These are phyloP conservation scores for Parasteatoda tepidariorum DNA, from an alignment of 1,140 invertebrate genomes.

Conservation along the genomic window DNA sequence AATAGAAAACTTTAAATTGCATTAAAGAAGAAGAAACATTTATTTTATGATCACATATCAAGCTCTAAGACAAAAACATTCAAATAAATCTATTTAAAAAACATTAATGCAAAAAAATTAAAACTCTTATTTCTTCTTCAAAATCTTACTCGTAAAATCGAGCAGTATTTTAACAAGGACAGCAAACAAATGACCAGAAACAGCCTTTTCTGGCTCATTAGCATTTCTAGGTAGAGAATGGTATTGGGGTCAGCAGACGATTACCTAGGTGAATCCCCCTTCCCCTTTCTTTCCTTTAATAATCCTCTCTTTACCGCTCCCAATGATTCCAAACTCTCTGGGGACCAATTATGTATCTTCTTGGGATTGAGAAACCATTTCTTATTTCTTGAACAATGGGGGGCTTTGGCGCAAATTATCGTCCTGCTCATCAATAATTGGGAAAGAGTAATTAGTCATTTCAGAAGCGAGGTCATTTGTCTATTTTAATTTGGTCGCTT, in stretches of 20 bases:
- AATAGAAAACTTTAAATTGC: no score
- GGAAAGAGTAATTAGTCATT: conserved; percentile 52
- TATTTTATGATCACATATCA: no score
- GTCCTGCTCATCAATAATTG: conserved; percentile 43
- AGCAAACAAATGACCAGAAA: not conserved
- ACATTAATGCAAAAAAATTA: no score
- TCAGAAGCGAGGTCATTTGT: conserved; percentile 20
- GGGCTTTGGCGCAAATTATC: conserved; percentile 25
- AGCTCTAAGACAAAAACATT: no score
- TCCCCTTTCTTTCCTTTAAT: not conserved
- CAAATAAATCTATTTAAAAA: no score
- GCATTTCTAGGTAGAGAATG: not conserved
- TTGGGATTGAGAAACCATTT: conserved; percentile 36
- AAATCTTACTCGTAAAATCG: no score
- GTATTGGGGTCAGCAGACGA: conserved; percentile 25
- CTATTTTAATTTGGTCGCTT: conserved; percentile 41
- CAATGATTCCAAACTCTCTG: not conserved
- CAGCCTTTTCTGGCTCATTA: not conserved
- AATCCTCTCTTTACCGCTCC: not conserved
- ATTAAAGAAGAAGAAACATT: no score
- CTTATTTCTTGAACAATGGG: conserved; percentile 29
- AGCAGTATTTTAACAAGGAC: not conserved
- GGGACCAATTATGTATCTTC: conserved; percentile 29
- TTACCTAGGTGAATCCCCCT: not conserved
- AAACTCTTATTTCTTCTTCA: no score